Percentiles rank a stretch among this genome's conserved stretches.
These are phyloP conservation scores for Psammodynastes pulverulentus DNA, from an alignment of 2,113 vertebrate genomes.

Conservation along the genomic window DNA sequence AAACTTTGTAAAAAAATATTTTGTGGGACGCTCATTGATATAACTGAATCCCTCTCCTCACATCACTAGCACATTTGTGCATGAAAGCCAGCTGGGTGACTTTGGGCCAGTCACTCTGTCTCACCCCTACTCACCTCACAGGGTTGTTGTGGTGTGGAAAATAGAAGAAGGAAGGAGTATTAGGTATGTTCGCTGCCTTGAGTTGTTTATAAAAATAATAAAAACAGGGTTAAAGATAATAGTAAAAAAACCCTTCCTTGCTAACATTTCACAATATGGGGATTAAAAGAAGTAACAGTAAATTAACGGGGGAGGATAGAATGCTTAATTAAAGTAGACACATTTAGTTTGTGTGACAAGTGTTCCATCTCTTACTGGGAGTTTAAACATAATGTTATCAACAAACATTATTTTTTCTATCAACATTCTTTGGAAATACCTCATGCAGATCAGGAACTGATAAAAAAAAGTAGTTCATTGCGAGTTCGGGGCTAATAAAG, in stretches of 20 bases:
- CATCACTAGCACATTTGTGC: background rate
- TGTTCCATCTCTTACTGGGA: slow-evolving; percentile 7
- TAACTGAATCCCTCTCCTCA: background rate
- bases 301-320: background rate
- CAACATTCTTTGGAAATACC: background rate
- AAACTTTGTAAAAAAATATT: background rate
- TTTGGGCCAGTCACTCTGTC: background rate
- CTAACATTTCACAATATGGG: background rate
- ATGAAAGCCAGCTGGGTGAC: background rate
- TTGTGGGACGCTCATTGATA: background rate
- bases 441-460: background rate
- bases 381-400: background rate
- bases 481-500: background rate
- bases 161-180: background rate
- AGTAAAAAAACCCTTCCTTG: background rate
- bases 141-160: background rate
- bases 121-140: background rate
- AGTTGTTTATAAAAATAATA: background rate
- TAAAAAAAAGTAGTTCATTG: background rate
- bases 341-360: background rate
- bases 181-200: background rate
- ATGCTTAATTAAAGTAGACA: slow-evolving; percentile 20
- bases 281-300: slow-evolving; percentile 19
- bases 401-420: background rate
- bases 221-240: background rate